These are phyloP conservation scores for Heliconius himera DNA, from an alignment of 1,140 invertebrate genomes.

Conservation along the genomic window DNA sequence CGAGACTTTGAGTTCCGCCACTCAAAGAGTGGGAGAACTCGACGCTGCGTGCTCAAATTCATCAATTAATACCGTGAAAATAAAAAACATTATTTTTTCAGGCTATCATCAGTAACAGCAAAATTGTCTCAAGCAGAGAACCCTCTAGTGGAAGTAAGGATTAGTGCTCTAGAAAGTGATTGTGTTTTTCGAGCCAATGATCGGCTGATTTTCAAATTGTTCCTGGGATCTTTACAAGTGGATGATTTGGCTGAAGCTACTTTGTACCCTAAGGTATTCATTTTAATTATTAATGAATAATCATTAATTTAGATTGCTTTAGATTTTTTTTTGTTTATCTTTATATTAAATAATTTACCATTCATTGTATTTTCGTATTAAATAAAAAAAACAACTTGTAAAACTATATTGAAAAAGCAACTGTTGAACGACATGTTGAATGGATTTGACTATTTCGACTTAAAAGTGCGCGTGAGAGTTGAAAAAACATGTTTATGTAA, in stretches of 20 bases:
- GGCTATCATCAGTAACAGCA: conserved; percentile 84
- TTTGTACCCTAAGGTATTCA: conserved; percentile 88
- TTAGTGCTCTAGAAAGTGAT: conserved; percentile 87
- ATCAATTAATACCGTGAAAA: not conserved
- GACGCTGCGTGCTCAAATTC: not conserved
- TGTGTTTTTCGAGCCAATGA: conserved; percentile 91
- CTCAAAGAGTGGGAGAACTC: no score
- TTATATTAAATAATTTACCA: no score
- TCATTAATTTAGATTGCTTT: not conserved
- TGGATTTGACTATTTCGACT: no score
- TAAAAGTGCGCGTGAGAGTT: no score
- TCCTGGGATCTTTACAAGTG: conserved; percentile 85
- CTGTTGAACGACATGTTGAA: no score
- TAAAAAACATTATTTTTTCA: conserved; percentile 43
- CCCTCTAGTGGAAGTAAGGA: conserved; percentile 86
- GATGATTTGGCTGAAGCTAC: conserved; percentile 89
- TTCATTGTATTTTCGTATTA: no score
- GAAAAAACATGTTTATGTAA: no score
- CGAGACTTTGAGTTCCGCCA: no score
- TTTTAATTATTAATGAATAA: not conserved
- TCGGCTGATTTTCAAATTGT: conserved; percentile 87
- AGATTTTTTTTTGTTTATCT: no score
- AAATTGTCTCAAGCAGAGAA: conserved; percentile 87
- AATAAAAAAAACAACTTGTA: no score
- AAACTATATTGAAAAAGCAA: no score